These are phyloP conservation scores for Machimus atricapillus DNA, from an alignment of 2,888 invertebrate genomes.

Conservation along the genomic window DNA sequence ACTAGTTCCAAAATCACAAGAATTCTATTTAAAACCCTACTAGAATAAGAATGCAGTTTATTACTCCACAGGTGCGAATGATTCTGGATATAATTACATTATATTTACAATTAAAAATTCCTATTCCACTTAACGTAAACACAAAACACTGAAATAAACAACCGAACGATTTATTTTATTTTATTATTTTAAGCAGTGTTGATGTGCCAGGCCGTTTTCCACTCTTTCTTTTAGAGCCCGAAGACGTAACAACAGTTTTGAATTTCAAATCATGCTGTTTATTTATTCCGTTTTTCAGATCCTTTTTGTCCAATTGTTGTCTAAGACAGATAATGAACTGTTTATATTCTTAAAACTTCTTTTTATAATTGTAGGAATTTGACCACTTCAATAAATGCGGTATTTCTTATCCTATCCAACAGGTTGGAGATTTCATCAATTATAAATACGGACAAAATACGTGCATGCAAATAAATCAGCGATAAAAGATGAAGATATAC, in stretches of 20 bases:
- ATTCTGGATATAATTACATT: background rate
- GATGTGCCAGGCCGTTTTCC: too few relatives aligned
- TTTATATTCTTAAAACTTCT: background rate
- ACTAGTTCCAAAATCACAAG: background rate
- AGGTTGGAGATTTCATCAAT: background rate
- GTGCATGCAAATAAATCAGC: background rate
- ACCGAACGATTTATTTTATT: too few relatives aligned
- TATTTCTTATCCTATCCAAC: background rate
- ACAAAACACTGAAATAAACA: background rate
- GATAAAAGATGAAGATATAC: background rate
- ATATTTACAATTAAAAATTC: background rate
- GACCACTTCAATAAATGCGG: background rate
- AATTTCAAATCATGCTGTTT: too few relatives aligned
- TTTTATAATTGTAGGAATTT: background rate
- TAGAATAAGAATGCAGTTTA: background rate
- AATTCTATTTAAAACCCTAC: background rate
- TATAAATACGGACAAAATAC: too few relatives aligned
- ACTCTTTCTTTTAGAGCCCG: too few relatives aligned
- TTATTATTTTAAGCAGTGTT: too few relatives aligned
- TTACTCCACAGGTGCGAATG: background rate
- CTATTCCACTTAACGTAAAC: background rate
- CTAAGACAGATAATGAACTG: background rate
- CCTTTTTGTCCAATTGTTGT: background rate
- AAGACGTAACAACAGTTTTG: too few relatives aligned
- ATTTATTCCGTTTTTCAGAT: background rate